Conservation (phyloP, 2,797 vertebrate species). For the Semaprochilodus insignis region DNA sequence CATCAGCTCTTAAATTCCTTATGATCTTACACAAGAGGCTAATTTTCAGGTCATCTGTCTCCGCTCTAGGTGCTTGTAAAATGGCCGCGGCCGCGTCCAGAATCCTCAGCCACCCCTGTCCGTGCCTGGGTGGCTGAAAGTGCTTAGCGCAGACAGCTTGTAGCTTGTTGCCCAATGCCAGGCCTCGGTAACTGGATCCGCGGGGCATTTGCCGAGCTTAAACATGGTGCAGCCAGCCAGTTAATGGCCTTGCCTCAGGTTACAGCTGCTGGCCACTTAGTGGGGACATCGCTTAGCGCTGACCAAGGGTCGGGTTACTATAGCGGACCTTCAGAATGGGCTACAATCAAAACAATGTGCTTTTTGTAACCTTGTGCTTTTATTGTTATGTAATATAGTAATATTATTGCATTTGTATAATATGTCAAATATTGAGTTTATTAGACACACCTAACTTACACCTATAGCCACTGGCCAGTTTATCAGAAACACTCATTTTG, state of each 20-base stretch:
- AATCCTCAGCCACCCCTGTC: background rate
- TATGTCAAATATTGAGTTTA: background rate
- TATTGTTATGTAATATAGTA: background rate
- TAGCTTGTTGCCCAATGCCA: conserved; percentile 1
- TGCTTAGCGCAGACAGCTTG: conserved; percentile 4
- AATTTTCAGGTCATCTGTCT: background rate
- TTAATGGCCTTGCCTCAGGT: conserved; percentile 34
- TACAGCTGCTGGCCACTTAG: conserved; percentile 29
- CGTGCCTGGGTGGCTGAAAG: background rate
- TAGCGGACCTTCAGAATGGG: background rate
- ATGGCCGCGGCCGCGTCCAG: background rate
- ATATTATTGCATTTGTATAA: no score
- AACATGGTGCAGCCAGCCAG: conserved; percentile 26
- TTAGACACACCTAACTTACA: background rate
- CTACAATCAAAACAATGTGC: background rate
- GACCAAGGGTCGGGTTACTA: background rate
- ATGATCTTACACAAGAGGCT: background rate
- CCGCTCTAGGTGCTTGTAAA: background rate
- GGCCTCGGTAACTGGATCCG: conserved; percentile 19
- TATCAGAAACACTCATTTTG: background rate
- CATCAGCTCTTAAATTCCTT: background rate
- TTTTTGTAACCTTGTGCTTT: background rate
- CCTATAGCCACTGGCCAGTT: background rate
- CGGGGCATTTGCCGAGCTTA: conserved; percentile 18
- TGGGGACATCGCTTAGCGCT: background rate